These are phyloP conservation scores for Lampropteryx suffumata DNA, from an alignment of 2,888 invertebrate species.

Conservation along the genomic window DNA sequence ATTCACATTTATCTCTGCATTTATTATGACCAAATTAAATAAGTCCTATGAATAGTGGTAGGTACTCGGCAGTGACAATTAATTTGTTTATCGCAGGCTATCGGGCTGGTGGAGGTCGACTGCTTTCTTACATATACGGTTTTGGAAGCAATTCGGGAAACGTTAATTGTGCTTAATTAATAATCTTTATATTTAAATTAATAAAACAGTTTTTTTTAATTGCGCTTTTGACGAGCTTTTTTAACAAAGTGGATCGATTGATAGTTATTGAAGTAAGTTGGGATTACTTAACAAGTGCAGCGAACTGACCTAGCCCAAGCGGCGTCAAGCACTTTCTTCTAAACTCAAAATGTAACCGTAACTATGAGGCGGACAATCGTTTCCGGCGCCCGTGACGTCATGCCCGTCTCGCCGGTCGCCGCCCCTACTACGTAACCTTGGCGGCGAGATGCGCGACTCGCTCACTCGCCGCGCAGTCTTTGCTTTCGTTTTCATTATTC, in stretches of 20 bases:
- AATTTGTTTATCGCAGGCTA: slow-evolving; percentile 57
- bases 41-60: slow-evolving; percentile 32
- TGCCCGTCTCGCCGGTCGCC: slow-evolving; percentile 72
- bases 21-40: slow-evolving; percentile 33
- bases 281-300: slow-evolving; percentile 38
- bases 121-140: slow-evolving; percentile 58
- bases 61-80: slow-evolving; percentile 41
- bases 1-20: slow-evolving; percentile 19
- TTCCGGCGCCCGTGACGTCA: slow-evolving; percentile 83
- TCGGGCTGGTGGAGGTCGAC: slow-evolving; percentile 47
- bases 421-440: slow-evolving; percentile 76
- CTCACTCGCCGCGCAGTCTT: slow-evolving; percentile 37
- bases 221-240: too few species aligned
- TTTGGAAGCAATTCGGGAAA: slow-evolving; percentile 36
- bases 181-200: too few species aligned
- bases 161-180: slow-evolving; percentile 33
- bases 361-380: slow-evolving; percentile 77
- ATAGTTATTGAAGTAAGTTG: neutral
- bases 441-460: slow-evolving; percentile 37
- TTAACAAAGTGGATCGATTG: too few species aligned
- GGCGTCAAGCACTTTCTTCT: slow-evolving; percentile 74
- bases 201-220: too few species aligned
- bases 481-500: slow-evolving; percentile 69
- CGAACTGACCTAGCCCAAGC: slow-evolving; percentile 76
- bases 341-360: slow-evolving; percentile 81